These are phyloP conservation scores for Melanostigma gelatinosum DNA, from an alignment of 2,113 vertebrate genomes.

Conservation along the genomic window DNA sequence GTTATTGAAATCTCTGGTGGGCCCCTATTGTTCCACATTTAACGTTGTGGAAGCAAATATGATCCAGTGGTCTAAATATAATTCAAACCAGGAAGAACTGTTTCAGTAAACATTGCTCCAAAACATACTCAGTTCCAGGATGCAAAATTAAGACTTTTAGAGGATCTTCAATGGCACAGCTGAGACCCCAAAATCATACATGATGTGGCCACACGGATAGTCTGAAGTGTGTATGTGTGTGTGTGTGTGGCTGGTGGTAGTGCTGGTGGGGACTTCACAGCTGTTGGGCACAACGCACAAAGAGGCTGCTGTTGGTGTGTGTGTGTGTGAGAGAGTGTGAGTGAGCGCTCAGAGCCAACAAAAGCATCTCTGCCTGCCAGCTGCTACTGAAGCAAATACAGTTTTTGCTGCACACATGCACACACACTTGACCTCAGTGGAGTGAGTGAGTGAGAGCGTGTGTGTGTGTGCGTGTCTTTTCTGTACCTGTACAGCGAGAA, in stretches of 20 bases:
- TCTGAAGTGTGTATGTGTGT: conserved; percentile 15
- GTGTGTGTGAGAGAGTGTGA: conserved; percentile 22
- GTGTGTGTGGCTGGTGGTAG: conserved; percentile 24
- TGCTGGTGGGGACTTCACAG: conserved; percentile 66
- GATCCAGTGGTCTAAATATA: conserved; percentile 52
- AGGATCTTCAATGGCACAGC: background rate
- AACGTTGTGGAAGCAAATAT: conserved; percentile 56
- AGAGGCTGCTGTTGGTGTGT: conserved; percentile 70
- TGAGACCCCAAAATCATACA: conserved; percentile 16
- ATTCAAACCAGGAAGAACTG: conserved; percentile 55
- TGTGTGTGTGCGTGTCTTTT: background rate
- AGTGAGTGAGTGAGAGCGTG: background rate
- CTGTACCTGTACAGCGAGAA: conserved; percentile 94
- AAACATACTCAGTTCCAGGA: conserved; percentile 31
- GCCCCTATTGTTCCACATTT: conserved; percentile 58
- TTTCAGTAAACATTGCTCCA: conserved; percentile 33
- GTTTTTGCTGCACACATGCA: conserved; percentile 38
- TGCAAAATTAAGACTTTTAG: conserved; percentile 12
- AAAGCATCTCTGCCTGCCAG: conserved; percentile 74
- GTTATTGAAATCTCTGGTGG: conserved; percentile 42
- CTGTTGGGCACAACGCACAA: conserved; percentile 76
- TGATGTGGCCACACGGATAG: conserved; percentile 34
- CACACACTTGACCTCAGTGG: conserved; percentile 43
- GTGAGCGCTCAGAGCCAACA: conserved; percentile 62
- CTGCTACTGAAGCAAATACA: conserved; percentile 66